phyloP scores from a whole-genome alignment of 1,140 invertebrate genomes.

The Papilio polytes region DNA sequence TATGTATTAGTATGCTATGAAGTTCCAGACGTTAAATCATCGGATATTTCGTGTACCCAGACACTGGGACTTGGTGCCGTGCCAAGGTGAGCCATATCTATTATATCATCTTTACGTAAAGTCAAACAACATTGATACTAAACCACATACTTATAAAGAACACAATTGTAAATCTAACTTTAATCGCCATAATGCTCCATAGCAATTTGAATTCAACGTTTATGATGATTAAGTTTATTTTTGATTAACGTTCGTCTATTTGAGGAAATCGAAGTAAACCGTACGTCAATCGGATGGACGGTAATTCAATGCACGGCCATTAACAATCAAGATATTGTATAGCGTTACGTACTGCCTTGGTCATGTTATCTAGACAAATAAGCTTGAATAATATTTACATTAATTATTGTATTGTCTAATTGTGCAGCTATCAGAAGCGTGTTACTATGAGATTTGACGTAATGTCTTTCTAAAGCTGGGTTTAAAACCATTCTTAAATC shows the following conservation, averaged over 20 bases:
- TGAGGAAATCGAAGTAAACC: slow-evolving; percentile 52
- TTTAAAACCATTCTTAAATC: background rate
- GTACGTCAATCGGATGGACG: slow-evolving; percentile 15
- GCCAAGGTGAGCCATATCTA: slow-evolving; percentile 58
- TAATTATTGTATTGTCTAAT: slow-evolving; percentile 15
- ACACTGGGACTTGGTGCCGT: slow-evolving; percentile 54
- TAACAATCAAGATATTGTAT: background rate
- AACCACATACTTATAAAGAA: slow-evolving; percentile 20
- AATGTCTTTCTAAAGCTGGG: background rate
- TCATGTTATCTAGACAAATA: slow-evolving; percentile 7
- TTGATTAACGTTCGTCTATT: slow-evolving; percentile 19
- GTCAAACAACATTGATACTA: slow-evolving; percentile 46
- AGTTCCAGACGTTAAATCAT: slow-evolving; percentile 16
- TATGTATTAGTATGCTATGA: background rate
- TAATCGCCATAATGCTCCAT: background rate
- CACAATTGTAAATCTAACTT: background rate
- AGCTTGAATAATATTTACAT: slow-evolving; percentile 3
- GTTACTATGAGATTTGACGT: background rate
- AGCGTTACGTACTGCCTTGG: slow-evolving; percentile 5
- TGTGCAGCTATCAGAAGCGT: background rate
- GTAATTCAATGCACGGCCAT: slow-evolving; percentile 15
- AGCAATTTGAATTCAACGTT: background rate
- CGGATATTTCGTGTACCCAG: slow-evolving; percentile 24
- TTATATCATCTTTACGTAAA: slow-evolving; percentile 45
- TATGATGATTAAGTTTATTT: background rate